A percentile compares a stretch with the other conserved stretches of the same genome.
Conservation (phyloP, 2,888 invertebrate species). For the Drosophila anomalata region DNA sequence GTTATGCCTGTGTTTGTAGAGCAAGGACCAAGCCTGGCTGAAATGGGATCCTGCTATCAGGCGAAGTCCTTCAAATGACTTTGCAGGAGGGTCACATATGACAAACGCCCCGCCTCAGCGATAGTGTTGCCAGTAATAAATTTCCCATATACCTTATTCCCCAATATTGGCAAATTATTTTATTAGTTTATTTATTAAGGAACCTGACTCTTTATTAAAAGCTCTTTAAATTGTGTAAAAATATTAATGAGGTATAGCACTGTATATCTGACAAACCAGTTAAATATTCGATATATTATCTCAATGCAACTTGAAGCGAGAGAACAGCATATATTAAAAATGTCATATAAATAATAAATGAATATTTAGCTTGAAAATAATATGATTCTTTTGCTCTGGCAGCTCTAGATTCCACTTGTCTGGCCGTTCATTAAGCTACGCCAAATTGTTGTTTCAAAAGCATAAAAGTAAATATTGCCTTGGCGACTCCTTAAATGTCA, state of each 20-base stretch:
- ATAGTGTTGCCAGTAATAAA: conserved; percentile 3
- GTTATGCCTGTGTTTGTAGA: conserved; percentile 32
- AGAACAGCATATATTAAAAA: no score
- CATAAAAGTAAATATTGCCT: conserved; percentile 47
- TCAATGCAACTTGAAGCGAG: no score
- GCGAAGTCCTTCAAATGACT: conserved; percentile 51
- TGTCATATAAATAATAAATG: background rate
- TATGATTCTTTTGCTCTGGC: background rate
- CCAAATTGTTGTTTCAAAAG: conserved; percentile 32
- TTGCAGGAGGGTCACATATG: conserved; percentile 17
- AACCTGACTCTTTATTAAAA: background rate
- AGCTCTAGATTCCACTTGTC: conserved; percentile 43
- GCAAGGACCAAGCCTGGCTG: conserved; percentile 14
- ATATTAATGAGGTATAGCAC: no score
- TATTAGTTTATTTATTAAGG: background rate
- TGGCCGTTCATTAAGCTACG: conserved; percentile 52
- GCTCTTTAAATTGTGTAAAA: background rate
- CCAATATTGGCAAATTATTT: background rate
- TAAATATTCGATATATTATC: no score
- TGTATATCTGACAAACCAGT: no score
- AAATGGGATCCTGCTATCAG: conserved; percentile 12
- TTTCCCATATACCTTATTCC: background rate
- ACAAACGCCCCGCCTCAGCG: conserved; percentile 7
- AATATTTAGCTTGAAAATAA: background rate
- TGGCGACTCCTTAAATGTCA: conserved; percentile 54